A percentile compares a stretch with the other conserved stretches of the same genome.
phyloP scores from a whole-genome alignment of 2,113 vertebrate genomes.

The Varanus komodoensis region DNA sequence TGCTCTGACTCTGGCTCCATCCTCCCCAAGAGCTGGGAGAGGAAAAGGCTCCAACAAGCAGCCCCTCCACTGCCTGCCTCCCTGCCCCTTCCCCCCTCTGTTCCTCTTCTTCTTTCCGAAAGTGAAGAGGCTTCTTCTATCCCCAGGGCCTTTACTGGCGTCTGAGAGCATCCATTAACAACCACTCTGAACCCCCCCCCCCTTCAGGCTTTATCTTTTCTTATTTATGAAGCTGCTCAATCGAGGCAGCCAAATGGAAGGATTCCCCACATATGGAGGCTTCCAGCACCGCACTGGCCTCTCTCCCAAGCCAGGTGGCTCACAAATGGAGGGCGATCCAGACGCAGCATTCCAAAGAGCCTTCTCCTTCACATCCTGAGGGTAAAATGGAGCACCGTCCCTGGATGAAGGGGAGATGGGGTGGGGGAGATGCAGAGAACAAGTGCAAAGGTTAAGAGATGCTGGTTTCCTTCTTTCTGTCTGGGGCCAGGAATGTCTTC shows the following conservation, averaged over 20 bases:
- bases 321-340: neutral
- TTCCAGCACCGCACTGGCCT: neutral
- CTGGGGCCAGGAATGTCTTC: neutral
- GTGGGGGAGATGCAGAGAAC: neutral
- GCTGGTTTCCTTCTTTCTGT: too few relatives aligned
- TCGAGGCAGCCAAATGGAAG: constrained; percentile 41
- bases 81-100: neutral
- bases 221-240: constrained; percentile 40
- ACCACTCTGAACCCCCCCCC: neutral
- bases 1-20: constrained; percentile 3
- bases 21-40: neutral
- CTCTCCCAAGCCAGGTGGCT: constrained; percentile 12
- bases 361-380: neutral
- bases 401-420: neutral
- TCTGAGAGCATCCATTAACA: constrained; percentile 56
- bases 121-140: constrained; percentile 50
- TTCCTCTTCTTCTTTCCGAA: constrained; percentile 42
- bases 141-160: constrained; percentile 50
- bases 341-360: neutral
- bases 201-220: constrained; percentile 39
- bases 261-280: neutral
- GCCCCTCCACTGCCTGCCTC: neutral
- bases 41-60: neutral
- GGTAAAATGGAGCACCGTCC: neutral
- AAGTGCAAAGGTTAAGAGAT: neutral